Percentiles rank a stretch among this genome's conserved stretches.
Evolutionary conservation across 2,797 vertebrate species (phyloP).

Genomic region (Acanthurus tractus): DNA sequence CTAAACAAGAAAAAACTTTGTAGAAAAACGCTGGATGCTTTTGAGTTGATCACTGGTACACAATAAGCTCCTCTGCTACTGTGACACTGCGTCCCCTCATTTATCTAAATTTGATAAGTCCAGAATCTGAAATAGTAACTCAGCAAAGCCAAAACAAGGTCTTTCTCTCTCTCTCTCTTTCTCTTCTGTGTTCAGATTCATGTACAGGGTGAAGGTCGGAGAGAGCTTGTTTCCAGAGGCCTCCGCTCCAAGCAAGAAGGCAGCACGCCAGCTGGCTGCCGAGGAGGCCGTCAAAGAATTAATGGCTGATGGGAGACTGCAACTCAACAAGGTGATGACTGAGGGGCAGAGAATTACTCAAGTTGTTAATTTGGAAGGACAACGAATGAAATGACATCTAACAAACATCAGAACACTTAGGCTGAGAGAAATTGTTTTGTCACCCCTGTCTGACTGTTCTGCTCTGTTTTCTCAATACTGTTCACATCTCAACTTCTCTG

Average conservation of each 20-base stretch:
- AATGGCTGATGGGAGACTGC: conserved; percentile 86
- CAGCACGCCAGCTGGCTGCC: conserved; percentile 94
- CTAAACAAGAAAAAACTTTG: neutral
- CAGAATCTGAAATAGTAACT: neutral
- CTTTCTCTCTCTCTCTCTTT: conserved; percentile 8
- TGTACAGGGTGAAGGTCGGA: conserved; percentile 93
- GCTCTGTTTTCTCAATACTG: neutral
- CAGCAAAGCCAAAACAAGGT: neutral
- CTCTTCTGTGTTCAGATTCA: conserved; percentile 87
- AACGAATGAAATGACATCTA: neutral
- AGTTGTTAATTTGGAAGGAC: neutral
- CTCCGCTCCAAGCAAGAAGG: conserved; percentile 96
- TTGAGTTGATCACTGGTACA: neutral
- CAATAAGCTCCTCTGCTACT: neutral
- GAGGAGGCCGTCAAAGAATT: conserved; percentile 94
- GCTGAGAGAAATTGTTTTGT: conserved; percentile 18
- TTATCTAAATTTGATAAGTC: conserved; percentile 12
- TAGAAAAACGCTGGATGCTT: conserved; percentile 6
- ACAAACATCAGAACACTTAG: neutral
- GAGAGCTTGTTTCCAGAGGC: conserved; percentile 90
- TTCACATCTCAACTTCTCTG: conserved; percentile 6
- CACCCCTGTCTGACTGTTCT: neutral
- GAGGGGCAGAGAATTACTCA: neutral
- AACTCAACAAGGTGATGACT: conserved; percentile 86
- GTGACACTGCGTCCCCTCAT: conserved; percentile 2